These are phyloP conservation scores for Anniella stebbinsi DNA, from an alignment of 2,797 vertebrate genomes.

Conservation along the genomic window DNA sequence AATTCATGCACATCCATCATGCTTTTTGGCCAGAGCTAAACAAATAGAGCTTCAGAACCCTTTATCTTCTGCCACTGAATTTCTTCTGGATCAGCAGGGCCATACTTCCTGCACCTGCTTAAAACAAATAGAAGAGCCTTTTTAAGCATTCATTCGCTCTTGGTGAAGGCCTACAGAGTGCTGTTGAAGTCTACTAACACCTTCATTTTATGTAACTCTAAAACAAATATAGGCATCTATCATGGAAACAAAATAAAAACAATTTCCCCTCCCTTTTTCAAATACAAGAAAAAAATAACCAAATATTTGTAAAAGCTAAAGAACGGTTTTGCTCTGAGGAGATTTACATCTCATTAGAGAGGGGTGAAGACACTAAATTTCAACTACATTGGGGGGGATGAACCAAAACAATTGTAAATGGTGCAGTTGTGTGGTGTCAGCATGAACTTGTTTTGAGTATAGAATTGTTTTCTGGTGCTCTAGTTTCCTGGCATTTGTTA, in stretches of 20 bases:
- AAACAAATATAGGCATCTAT: slow-evolving; percentile 65
- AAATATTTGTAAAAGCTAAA: slow-evolving; percentile 73
- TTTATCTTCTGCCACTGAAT: slow-evolving; percentile 64
- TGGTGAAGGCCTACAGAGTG: slow-evolving; percentile 53
- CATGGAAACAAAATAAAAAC: slow-evolving; percentile 51
- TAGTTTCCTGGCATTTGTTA: slow-evolving; percentile 83
- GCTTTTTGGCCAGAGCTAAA: slow-evolving; percentile 71
- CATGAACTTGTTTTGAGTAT: slow-evolving; percentile 84
- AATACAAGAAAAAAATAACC: slow-evolving; percentile 65
- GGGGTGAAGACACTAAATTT: slow-evolving; percentile 76
- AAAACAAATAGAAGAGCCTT: slow-evolving; percentile 50
- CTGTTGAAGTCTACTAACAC: slow-evolving; percentile 59
- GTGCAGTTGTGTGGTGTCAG: slow-evolving; percentile 82
- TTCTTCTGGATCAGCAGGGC: slow-evolving; percentile 71
- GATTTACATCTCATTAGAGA: slow-evolving; percentile 78
- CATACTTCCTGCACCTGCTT: slow-evolving; percentile 70
- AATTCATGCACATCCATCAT: slow-evolving; percentile 73
- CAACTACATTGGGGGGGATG: slow-evolving; percentile 77
- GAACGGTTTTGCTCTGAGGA: slow-evolving; percentile 71
- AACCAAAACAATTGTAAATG: slow-evolving; percentile 80
- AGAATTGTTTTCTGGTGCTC: slow-evolving; percentile 84
- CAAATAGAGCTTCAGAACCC: slow-evolving; percentile 65
- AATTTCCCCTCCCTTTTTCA: slow-evolving; percentile 50
- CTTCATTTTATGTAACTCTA: slow-evolving; percentile 70
- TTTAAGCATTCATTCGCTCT: slow-evolving; percentile 51